These are phyloP conservation scores for Drosophila mojavensis DNA, from an alignment of 1,140 invertebrate species.

Conservation along the genomic window DNA sequence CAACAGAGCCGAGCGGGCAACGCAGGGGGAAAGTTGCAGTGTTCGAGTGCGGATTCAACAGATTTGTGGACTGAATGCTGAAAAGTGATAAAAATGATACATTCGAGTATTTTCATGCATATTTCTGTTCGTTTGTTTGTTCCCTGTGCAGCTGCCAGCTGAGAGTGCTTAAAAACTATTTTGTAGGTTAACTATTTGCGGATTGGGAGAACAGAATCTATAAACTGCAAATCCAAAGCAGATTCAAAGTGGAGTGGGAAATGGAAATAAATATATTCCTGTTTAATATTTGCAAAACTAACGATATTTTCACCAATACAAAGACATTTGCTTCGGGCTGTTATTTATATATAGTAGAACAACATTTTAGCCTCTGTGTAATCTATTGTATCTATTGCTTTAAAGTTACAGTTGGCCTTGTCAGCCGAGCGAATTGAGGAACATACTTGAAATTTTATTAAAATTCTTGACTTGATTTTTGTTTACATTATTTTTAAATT, in stretches of 20 bases:
- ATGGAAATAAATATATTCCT: no score
- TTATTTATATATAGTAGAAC: no score
- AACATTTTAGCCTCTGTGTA: no score
- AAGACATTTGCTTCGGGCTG: no score
- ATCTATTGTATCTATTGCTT: no score
- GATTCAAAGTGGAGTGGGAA: neutral
- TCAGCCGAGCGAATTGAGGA: no score
- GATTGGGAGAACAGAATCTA: neutral
- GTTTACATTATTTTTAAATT: no score
- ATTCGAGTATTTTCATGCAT: neutral
- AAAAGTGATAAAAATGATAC: conserved; percentile 44
- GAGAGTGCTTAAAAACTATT: conserved; percentile 22
- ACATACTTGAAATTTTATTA: no score
- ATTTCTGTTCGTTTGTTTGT: neutral
- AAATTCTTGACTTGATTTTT: neutral
- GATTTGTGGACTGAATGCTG: conserved; percentile 36
- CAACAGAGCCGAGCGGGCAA: conserved; percentile 1
- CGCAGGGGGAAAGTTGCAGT: conserved; percentile 8
- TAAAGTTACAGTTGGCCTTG: no score
- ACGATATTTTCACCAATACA: no score
- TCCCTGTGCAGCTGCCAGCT: neutral
- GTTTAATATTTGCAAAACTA: no score
- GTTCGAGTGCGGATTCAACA: conserved; percentile 38
- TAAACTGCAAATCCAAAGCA: neutral
- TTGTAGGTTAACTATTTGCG: neutral